phyloP scores from a whole-genome alignment of 2,888 invertebrate species.

The Operophtera brumata region DNA sequence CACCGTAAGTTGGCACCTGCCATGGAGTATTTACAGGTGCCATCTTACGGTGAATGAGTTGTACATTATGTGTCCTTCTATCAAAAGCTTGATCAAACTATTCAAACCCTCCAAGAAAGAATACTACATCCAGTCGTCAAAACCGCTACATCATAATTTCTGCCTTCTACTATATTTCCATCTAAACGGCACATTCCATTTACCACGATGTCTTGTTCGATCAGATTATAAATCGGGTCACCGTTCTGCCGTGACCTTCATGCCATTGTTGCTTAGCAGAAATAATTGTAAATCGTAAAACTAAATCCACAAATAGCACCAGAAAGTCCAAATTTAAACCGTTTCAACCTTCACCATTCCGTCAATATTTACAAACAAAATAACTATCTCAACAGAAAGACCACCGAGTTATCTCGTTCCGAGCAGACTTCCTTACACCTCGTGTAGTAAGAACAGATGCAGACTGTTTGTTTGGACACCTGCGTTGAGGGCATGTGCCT shows the following conservation, averaged over 20 bases:
- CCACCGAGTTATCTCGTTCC: constrained; percentile 2
- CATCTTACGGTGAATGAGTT: no score
- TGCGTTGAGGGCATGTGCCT: constrained; percentile 19
- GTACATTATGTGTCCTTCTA: no score
- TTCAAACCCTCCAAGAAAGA: no score
- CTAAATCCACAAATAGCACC: constrained; percentile 12
- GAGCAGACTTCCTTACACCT: constrained; percentile 19
- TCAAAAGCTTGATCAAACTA: no score
- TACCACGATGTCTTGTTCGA: no score
- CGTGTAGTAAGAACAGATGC: constrained; percentile 10
- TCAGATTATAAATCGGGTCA: no score
- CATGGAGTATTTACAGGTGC: no score
- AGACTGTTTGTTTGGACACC: constrained; percentile 33
- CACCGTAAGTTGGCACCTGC: no score
- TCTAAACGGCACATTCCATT: no score
- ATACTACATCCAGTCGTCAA: no score
- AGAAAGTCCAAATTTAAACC: not conserved
- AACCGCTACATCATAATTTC: no score
- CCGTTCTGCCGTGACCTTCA: constrained; percentile 5
- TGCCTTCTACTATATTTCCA: no score
- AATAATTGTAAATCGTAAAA: constrained; percentile 5
- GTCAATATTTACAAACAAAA: constrained; percentile 18
- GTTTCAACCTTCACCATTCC: constrained; percentile 16
- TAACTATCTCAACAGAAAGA: constrained; percentile 3
- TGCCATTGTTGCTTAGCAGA: constrained; percentile 7